Base-by-base conservation (phyloP, 2,888 invertebrate species). In the Sicus ferrugineus region DNA sequence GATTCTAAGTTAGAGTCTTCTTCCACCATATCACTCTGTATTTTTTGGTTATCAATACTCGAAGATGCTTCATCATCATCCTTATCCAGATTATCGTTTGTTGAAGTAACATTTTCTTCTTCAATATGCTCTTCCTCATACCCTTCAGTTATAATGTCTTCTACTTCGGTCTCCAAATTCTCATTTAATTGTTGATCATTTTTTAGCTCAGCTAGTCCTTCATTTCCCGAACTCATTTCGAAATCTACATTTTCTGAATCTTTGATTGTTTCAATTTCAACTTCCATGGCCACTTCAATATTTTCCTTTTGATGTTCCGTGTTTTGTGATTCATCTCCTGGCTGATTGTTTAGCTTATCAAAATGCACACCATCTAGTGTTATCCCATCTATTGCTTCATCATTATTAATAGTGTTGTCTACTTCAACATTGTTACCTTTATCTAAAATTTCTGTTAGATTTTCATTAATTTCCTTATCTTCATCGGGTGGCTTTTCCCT, bases 381-480 rank as follows among this genome's bases (percentile, higher is more conserved):
- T 23, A 31, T 59, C 34, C 30, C 16, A n/a, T 30, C 14, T 46
- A 46, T 19, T 61, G 14, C 14, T 46, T 23, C 30, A 46, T 42
- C 31, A 31, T 42, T 38, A 38, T 46, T 31, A 16, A 7, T 6
- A n/a, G 54, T 54, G 26, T 14, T 48, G 26, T 42, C 21, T 42
- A 19, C 7, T 50, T 6, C 21, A 30, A 14, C 21, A 30, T 58
- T 58, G 14, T 31, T 31, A 19, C 34, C 34, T n/a, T 34, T 31
- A n/a, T 19, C 11, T 59, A 16, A 26, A 34, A n/a, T 63, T 23
- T 69, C 64, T 50, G 52, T 34, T 31, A 69, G 50, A 54, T 68
- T 68, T 68, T 72, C 68, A 19, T 42, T 66, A 11, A 66, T 63
- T 63, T 54, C 38, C n/a, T n/a, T n/a, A n/a, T n/a, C n/a, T n/a